Evolutionary conservation across 2,113 vertebrate species (phyloP).

Genomic region (Microtus richardsoni): DNA sequence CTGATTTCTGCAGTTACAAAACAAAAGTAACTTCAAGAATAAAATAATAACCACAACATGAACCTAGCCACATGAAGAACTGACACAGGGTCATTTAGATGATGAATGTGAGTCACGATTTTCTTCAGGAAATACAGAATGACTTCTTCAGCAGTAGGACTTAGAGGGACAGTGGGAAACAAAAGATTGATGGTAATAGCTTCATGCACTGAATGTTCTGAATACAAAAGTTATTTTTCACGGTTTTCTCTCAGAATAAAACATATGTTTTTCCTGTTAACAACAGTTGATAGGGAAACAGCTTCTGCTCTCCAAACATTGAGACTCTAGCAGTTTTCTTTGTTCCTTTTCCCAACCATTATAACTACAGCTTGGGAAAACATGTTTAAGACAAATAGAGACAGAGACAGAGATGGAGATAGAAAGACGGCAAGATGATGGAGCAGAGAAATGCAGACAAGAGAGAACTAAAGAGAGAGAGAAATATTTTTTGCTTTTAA

Average conservation of each 20-base stretch:
- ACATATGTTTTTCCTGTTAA: slow-evolving; percentile 31
- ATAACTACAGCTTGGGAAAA: not conserved
- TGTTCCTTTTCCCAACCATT: not conserved
- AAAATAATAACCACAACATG: not conserved
- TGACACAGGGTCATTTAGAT: not conserved
- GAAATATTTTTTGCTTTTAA: not conserved
- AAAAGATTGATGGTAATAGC: not conserved
- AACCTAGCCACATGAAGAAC: not conserved
- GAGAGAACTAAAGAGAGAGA: not conserved
- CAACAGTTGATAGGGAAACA: slow-evolving; percentile 15
- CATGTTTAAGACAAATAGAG: not conserved
- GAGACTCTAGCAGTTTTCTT: not conserved
- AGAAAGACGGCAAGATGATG: not conserved
- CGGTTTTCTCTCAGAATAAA: not conserved
- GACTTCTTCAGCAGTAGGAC: not conserved
- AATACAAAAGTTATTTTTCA: slow-evolving; percentile 23
- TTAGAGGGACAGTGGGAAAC: not conserved
- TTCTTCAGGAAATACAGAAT: not conserved
- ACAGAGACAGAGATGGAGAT: not conserved
- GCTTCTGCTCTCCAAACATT: slow-evolving; percentile 4
- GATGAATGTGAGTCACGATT: not conserved
- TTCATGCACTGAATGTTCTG: not conserved
- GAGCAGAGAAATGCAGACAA: not conserved
- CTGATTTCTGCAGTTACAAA: not conserved
- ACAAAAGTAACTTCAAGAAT: not conserved